phyloP scores from a whole-genome alignment of 2,113 vertebrate genomes.

The Anguilla japonica region DNA sequence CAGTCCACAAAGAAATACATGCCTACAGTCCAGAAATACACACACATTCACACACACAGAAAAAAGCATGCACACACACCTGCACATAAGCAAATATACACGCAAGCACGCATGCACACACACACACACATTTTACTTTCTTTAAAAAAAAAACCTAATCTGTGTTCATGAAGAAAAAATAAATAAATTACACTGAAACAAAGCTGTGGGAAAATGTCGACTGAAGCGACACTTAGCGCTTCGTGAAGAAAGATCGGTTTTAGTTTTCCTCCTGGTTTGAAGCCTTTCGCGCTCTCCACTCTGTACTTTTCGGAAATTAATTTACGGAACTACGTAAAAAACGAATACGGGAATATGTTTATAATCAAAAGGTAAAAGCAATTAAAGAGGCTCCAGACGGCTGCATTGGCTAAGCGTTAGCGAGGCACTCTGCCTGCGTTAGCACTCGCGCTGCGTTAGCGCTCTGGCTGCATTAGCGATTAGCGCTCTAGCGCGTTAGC shows the following conservation, averaged over 20 bases:
- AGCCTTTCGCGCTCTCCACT: background rate
- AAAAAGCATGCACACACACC: too few species aligned
- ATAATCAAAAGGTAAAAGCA: background rate
- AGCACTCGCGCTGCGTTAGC: too few species aligned
- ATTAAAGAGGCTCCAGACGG: background rate
- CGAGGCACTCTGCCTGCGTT: too few species aligned
- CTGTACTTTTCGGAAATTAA: background rate
- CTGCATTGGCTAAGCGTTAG: background rate
- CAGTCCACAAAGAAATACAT: too few species aligned
- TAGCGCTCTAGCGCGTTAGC: too few species aligned
- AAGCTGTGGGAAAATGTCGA: background rate
- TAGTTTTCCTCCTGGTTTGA: background rate
- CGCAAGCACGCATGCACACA: background rate
- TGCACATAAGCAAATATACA: too few species aligned
- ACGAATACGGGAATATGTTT: background rate
- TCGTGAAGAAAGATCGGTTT: background rate
- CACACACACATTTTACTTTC: background rate
- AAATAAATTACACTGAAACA: background rate
- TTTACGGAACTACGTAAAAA: background rate
- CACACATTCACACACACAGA: too few species aligned
- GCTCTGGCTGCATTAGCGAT: too few species aligned
- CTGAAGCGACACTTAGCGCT: background rate
- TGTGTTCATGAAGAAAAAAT: background rate
- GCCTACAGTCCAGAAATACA: too few species aligned
- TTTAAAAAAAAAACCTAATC: background rate